Evolutionary conservation across 2,888 invertebrate genomes (phyloP).

Genomic region (Cataglyphis altisquamis): DNA sequence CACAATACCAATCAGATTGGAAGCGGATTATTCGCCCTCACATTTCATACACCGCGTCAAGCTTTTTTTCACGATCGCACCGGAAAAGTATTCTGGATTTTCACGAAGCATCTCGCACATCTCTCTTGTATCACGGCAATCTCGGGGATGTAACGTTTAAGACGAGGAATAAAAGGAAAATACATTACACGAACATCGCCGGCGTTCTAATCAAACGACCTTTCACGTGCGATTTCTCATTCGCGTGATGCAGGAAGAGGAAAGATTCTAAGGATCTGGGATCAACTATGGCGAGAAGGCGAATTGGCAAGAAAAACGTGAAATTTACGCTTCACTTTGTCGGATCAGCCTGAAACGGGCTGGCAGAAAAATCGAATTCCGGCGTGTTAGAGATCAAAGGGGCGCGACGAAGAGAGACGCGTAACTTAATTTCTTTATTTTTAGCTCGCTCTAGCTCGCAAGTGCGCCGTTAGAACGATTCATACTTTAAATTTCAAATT

Average conservation of each 20-base stretch:
- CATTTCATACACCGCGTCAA: constrained; percentile 57
- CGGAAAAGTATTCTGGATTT: constrained; percentile 30
- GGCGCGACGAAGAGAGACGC: constrained; percentile 40
- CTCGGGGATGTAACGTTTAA: background rate
- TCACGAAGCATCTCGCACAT: background rate
- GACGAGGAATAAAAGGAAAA: background rate
- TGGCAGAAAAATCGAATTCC: constrained; percentile 59
- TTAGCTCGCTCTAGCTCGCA: constrained; percentile 40
- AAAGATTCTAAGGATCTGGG: constrained; percentile 25
- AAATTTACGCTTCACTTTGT: constrained; percentile 53
- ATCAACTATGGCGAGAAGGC: constrained; percentile 28
- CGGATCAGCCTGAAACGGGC: constrained; percentile 28
- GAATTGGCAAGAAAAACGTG: constrained; percentile 42
- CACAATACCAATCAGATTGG: constrained; percentile 70
- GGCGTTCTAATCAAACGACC: constrained; percentile 53
- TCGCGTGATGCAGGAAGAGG: background rate
- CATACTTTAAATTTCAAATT: constrained; percentile 42
- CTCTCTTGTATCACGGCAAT: background rate
- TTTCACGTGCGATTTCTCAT: constrained; percentile 1
- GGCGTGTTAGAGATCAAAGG: constrained; percentile 65
- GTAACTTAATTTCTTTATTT: constrained; percentile 57
- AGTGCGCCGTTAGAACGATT: constrained; percentile 41
- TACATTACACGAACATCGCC: background rate
- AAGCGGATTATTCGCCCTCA: constrained; percentile 55
- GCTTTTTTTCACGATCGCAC: constrained; percentile 12